Conservation (phyloP, 2,113 vertebrate genomes). For the Trogon melanurus region DNA sequence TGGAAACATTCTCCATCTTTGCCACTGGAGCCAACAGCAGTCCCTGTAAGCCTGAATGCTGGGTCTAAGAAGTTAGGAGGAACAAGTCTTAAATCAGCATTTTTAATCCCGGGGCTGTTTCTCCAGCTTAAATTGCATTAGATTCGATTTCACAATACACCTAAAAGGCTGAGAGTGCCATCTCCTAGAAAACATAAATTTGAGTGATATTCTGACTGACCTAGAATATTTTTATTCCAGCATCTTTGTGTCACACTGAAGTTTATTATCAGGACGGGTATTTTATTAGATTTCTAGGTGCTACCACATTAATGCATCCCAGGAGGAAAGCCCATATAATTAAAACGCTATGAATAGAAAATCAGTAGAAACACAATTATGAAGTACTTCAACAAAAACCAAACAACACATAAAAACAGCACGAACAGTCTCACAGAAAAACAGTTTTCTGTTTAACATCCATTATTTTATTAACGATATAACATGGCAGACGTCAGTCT, state of each 20-base stretch:
- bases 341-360: conserved; percentile 8
- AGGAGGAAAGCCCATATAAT: neutral
- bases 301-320: neutral
- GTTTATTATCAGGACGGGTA: neutral
- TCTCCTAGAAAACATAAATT: neutral
- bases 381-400: neutral
- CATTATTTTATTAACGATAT: neutral
- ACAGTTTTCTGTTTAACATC: neutral
- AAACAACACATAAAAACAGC: neutral
- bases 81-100: neutral
- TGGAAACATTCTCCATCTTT: neutral
- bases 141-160: neutral
- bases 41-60: neutral
- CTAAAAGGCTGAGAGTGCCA: neutral
- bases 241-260: neutral
- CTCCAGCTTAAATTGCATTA: neutral
- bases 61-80: neutral
- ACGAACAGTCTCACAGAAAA: neutral
- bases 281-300: neutral
- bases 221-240: neutral
- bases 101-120: neutral
- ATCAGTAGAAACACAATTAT: neutral
- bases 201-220: neutral
- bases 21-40: neutral
- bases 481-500: neutral